Conservation (phyloP, 2,797 vertebrate species). For the Streptopelia turtur region DNA sequence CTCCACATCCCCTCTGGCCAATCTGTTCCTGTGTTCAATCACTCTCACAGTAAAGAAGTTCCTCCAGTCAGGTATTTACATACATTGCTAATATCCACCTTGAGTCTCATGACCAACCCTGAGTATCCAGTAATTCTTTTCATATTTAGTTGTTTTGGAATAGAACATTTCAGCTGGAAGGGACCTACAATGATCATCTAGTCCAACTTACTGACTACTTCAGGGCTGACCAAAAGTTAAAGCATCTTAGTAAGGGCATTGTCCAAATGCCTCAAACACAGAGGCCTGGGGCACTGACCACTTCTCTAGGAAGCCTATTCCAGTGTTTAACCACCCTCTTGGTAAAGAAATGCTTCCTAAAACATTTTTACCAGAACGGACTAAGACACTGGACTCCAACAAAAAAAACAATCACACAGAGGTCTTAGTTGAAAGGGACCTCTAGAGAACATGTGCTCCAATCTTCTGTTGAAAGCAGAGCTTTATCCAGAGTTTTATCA, state of each 20-base stretch:
- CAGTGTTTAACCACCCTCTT: too few relatives aligned
- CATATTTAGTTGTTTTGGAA: too few relatives aligned
- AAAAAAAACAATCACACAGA: not conserved
- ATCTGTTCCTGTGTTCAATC: not conserved
- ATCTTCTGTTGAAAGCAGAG: not conserved
- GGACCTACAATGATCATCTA: too few relatives aligned
- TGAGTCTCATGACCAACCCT: not conserved
- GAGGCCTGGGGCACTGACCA: too few relatives aligned
- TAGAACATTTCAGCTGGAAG: too few relatives aligned
- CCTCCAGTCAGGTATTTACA: not conserved
- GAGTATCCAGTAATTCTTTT: too few relatives aligned
- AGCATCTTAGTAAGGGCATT: too few relatives aligned
- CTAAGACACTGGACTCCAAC: not conserved
- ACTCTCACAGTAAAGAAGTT: not conserved
- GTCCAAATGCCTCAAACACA: too few relatives aligned
- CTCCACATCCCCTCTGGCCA: not conserved
- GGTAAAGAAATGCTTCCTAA: too few relatives aligned
- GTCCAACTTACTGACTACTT: too few relatives aligned
- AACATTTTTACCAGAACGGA: not conserved
- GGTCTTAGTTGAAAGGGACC: not conserved
- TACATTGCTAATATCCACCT: not conserved
- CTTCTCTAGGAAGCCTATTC: too few relatives aligned
- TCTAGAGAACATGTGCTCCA: not conserved
- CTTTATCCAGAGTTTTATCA: not conserved
- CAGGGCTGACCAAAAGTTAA: too few relatives aligned